Evolutionary conservation across 2,888 invertebrate genomes (phyloP).

Genomic region (Tetanocera ferruginea): DNA sequence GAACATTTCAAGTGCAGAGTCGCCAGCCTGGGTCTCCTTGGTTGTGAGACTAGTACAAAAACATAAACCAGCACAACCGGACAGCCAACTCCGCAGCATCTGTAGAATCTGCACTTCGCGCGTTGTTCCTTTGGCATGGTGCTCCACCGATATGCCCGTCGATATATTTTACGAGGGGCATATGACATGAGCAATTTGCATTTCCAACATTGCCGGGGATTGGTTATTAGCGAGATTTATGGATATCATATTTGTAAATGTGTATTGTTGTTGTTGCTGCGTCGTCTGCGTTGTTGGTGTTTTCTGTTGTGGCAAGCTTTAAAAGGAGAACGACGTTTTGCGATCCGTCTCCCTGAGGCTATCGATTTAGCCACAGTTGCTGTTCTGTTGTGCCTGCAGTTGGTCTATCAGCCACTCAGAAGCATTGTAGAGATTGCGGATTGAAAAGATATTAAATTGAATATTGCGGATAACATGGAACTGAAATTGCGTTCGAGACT

Average conservation of each 20-base stretch:
- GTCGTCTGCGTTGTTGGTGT: constrained; percentile 40
- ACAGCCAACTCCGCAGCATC: background rate
- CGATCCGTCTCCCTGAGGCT: constrained; percentile 20
- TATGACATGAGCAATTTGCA: constrained; percentile 69
- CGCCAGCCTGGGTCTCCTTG: background rate
- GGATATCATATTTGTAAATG: constrained; percentile 66
- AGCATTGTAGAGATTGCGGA: constrained; percentile 55
- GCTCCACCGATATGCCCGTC: constrained; percentile 28
- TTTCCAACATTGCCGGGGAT: constrained; percentile 66
- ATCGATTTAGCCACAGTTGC: background rate
- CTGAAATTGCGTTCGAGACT: constrained; percentile 58
- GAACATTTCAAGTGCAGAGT: constrained; percentile 4
- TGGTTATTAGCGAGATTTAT: constrained; percentile 70
- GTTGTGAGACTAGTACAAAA: background rate
- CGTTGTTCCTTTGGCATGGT: background rate
- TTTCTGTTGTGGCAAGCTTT: constrained; percentile 52
- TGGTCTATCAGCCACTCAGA: constrained; percentile 50
- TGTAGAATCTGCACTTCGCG: background rate
- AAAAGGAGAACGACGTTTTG: constrained; percentile 36
- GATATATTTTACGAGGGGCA: constrained; percentile 55
- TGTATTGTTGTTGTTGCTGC: constrained; percentile 56
- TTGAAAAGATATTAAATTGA: constrained; percentile 67
- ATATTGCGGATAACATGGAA: constrained; percentile 65
- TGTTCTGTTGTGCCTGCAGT: background rate
- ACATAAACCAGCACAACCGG: constrained; percentile 6